Evolutionary conservation across 2,113 vertebrate genomes (phyloP).

Genomic region (Etia nguti): DNA sequence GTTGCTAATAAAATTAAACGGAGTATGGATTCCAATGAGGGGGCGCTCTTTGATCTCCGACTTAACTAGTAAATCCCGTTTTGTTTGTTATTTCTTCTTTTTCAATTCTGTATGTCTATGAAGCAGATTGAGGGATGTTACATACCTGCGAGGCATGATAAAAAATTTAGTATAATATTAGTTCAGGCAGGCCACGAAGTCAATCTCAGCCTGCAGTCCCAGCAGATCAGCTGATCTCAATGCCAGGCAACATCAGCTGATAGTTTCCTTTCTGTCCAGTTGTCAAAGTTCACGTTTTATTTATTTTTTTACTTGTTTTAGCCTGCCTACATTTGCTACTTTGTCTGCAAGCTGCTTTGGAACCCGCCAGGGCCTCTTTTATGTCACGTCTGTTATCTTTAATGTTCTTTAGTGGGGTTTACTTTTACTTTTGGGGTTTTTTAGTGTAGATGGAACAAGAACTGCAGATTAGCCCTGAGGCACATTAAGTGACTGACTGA

Average conservation of each 20-base stretch:
- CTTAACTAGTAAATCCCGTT: not conserved
- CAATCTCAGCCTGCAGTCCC: not conserved
- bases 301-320: not conserved
- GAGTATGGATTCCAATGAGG: not conserved
- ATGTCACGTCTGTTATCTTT: not conserved
- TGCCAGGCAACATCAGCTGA: not conserved
- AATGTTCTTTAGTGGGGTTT: rapidly evolving
- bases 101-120: not conserved
- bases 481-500: not conserved
- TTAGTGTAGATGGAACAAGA: not conserved
- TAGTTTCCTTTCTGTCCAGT: not conserved
- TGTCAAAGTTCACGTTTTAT: rapidly evolving
- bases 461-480: not conserved
- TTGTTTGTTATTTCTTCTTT: not conserved
- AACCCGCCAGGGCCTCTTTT: not conserved
- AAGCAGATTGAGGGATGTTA: not conserved
- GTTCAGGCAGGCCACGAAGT: not conserved
- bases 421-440: rapidly evolving
- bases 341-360: not conserved
- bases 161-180: not conserved
- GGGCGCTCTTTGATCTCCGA: not conserved
- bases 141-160: not conserved
- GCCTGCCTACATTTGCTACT: not conserved
- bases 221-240: not conserved
- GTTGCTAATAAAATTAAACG: not conserved